Percentiles rank a stretch among this genome's conserved stretches.
Evolutionary conservation across 2,797 vertebrate genomes (phyloP).

Genomic region (Allobates femoralis): DNA sequence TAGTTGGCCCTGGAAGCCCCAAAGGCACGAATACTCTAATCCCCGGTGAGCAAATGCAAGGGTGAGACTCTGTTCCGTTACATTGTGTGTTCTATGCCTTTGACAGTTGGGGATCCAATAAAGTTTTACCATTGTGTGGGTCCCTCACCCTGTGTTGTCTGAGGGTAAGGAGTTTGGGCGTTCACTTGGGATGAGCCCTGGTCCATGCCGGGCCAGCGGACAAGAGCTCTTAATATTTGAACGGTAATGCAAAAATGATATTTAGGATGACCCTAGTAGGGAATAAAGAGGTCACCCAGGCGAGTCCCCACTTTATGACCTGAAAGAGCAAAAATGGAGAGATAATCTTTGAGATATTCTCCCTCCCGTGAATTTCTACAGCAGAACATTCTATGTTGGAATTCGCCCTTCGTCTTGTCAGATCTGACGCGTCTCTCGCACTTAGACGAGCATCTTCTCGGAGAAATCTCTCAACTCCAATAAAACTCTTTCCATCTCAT

Average conservation of each 20-base stretch:
- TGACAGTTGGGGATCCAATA: no score
- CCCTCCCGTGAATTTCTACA: not conserved
- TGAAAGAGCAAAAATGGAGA: not conserved
- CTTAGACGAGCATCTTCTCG: not conserved
- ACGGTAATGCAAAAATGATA: not conserved
- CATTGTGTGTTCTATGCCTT: no score
- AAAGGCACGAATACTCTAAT: no score
- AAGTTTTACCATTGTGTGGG: no score
- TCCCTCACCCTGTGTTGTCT: no score
- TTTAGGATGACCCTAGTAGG: not conserved
- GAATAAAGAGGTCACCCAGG: not conserved
- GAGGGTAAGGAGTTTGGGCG: no score
- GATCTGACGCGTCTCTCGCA: not conserved
- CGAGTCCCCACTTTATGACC: not conserved
- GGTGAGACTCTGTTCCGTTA: no score
- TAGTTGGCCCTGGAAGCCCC: no score
- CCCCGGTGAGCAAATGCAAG: no score
- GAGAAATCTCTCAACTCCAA: slow-evolving; percentile 22
- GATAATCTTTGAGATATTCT: not conserved
- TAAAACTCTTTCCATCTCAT: slow-evolving; percentile 47
- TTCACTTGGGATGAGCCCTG: no score
- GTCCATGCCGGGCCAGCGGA: no score
- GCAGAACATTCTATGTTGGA: not conserved
- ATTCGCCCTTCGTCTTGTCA: not conserved
- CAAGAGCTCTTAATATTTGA: not conserved